Conservation (phyloP, 2,113 vertebrate genomes). For the Epinephelus fuscoguttatus region DNA sequence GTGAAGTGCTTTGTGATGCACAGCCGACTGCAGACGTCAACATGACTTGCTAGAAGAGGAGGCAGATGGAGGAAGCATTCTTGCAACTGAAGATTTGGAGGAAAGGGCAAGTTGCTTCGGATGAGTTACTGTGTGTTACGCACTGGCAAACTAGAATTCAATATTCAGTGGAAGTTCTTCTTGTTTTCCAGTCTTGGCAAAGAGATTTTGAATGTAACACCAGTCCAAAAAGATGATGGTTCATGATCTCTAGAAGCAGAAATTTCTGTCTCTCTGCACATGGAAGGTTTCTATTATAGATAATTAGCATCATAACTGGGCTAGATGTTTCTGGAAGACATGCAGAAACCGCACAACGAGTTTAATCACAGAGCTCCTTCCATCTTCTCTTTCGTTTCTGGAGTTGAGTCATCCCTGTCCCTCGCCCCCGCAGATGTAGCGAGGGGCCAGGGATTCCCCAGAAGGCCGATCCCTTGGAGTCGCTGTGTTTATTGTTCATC, state of each 20-base stretch:
- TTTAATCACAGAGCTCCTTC: slow-evolving; percentile 69
- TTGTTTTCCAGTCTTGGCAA: not conserved
- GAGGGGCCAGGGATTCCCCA: slow-evolving; percentile 77
- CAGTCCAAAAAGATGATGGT: slow-evolving; percentile 20
- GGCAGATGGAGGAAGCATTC: slow-evolving; percentile 16
- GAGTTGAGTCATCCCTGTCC: slow-evolving; percentile 57
- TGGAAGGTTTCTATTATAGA: slow-evolving; percentile 57
- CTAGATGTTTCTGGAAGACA: slow-evolving; percentile 51
- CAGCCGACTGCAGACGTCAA: slow-evolving; percentile 36
- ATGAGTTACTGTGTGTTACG: slow-evolving; percentile 2
- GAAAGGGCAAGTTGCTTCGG: slow-evolving; percentile 27
- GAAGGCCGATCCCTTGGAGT: slow-evolving; percentile 69
- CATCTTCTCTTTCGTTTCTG: slow-evolving; percentile 22
- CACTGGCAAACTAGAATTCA: not conserved
- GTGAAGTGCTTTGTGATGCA: slow-evolving; percentile 41
- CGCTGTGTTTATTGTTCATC: slow-evolving; percentile 74
- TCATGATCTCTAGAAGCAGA: slow-evolving; percentile 15
- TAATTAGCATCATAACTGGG: slow-evolving; percentile 62
- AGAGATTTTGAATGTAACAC: not conserved
- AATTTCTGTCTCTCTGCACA: slow-evolving; percentile 20
- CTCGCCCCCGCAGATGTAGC: slow-evolving; percentile 43
- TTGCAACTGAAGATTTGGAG: slow-evolving; percentile 5
- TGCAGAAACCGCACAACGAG: slow-evolving; percentile 28
- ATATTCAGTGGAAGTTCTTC: not conserved
- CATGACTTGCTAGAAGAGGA: slow-evolving; percentile 12